Evolutionary conservation across 2,113 vertebrate species (phyloP).

Genomic region (Anarhynchus alexandrinus): DNA sequence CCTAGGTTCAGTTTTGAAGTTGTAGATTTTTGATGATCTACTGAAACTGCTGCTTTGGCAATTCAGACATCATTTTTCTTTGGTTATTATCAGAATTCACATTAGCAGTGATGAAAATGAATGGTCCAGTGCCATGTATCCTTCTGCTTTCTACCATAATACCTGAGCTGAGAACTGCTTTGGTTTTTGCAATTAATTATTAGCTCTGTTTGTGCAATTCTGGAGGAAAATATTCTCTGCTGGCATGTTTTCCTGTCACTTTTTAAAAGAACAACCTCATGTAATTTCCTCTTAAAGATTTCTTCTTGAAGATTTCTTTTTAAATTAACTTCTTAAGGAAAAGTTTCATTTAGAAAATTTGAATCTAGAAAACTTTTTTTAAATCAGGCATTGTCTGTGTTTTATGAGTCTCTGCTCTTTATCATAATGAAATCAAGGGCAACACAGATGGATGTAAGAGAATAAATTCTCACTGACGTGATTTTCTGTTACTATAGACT

Average conservation of each 20-base stretch:
- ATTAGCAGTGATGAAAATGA: not conserved
- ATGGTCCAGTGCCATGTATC: accelerated
- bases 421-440: not conserved
- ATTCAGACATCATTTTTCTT: not conserved
- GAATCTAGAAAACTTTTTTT: not conserved
- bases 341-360: not conserved
- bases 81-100: not conserved
- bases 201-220: not conserved
- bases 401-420: not conserved
- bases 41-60: not conserved
- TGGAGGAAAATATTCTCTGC: not conserved
- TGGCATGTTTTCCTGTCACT: not conserved
- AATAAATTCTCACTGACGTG: not conserved
- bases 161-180: not conserved
- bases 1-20: not conserved
- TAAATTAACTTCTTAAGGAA: not conserved
- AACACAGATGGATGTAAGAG: not conserved
- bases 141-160: not conserved
- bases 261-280: not conserved
- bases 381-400: not conserved
- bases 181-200: not conserved
- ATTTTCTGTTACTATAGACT: not conserved
- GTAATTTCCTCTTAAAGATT: not conserved
- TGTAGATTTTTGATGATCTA: not conserved
- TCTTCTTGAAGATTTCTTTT: not conserved